Conservation (phyloP, 2,797 vertebrate genomes). For the Ispidina picta region DNA sequence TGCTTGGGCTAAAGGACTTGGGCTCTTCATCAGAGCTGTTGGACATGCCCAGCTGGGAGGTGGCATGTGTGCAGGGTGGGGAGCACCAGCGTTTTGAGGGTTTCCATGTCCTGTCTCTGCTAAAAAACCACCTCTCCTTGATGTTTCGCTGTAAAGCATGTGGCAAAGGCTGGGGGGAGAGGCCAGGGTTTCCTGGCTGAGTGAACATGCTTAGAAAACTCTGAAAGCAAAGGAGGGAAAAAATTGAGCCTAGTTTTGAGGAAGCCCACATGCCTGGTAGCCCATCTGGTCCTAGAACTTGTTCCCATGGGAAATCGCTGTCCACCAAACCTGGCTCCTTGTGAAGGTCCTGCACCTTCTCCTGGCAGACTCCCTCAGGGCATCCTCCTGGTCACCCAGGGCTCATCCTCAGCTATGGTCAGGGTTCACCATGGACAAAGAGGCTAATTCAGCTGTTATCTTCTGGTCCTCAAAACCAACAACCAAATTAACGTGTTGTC, state of each 20-base stretch:
- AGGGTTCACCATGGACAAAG: background rate
- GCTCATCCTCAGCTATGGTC: too few relatives aligned
- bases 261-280: too few relatives aligned
- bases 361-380: too few relatives aligned
- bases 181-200: background rate
- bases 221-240: too few relatives aligned
- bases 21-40: background rate
- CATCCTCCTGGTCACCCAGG: too few relatives aligned
- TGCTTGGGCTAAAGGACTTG: fast-evolving
- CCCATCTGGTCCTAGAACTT: too few relatives aligned
- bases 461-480: background rate
- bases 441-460: background rate
- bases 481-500: background rate
- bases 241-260: too few relatives aligned
- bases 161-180: background rate
- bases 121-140: background rate
- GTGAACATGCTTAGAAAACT: too few relatives aligned
- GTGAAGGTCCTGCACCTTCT: too few relatives aligned
- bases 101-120: background rate
- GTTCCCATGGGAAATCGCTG: too few relatives aligned
- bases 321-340: too few relatives aligned
- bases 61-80: fast-evolving
- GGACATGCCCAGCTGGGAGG: background rate
- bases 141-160: background rate
- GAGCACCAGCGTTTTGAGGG: background rate